Base-by-base conservation (phyloP, 2,113 vertebrate genomes). In the Apodemus speciosus region DNA sequence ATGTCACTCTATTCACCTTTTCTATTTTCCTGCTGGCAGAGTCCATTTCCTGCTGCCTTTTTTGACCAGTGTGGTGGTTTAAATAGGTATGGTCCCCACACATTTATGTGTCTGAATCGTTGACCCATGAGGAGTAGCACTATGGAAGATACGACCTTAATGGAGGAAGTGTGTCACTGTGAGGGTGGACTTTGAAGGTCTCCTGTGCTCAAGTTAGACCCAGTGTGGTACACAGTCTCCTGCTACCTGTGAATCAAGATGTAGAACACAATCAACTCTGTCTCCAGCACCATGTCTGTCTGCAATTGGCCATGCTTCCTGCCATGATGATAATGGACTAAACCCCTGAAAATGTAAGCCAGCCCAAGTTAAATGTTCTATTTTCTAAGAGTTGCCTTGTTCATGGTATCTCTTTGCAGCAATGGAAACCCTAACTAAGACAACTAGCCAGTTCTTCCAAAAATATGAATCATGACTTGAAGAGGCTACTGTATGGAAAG, bases 391-490 rank as follows among this genome's bases (percentile, higher is more conserved):
- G 68, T 68, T 68, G 66, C 68, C 35, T 18, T 38, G 68, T 16
- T 71, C 16, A 71, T 71, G 6, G 15, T 71, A 16, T 38, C 35
- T 38, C 35, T 71, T 71, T 15, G 18, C n/a, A 71, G 68, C 14
- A 71, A 38, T 38, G 18, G 35, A 71, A 71, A 69, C 32, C 14
- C 66, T 69, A 66, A 32, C 64, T 68, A 38, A 71, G 68, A 71
- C 68, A 13, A 76, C 75, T 77, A 49, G 40, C 66, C 72, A 15
- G 46, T 32, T 71, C 14, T 91, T 96, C 92, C 89, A 62, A 91
- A 92, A 94, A 89, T 75, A 27, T 89, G 62, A 91, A 64, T 66
- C 14, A 66, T 62, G 53, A 75, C 46, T 80, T 66, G 15, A 95
- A 95, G 56, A 85, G 53, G 6, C 60, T 93, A 58, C 21, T 90